phyloP scores from a whole-genome alignment of 1,140 invertebrate species.

The Drosophila pandora region DNA sequence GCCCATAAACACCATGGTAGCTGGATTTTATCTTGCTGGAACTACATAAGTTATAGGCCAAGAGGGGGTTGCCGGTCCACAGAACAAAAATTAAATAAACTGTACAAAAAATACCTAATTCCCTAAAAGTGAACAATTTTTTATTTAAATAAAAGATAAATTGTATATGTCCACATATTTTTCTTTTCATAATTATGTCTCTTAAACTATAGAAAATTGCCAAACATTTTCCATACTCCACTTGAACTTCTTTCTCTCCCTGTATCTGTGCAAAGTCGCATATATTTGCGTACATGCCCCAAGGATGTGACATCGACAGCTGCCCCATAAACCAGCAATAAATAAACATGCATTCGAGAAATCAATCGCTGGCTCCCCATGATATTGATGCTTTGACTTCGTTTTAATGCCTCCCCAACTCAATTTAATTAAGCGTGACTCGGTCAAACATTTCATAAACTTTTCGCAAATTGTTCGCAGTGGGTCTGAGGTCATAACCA shows the following conservation, averaged over 20 bases:
- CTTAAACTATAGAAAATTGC: too few relatives aligned
- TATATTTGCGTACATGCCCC: slow-evolving; percentile 18
- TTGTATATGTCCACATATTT: too few relatives aligned
- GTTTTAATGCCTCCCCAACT: slow-evolving; percentile 22
- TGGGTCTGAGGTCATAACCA: slow-evolving; percentile 7
- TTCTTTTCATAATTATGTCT: too few relatives aligned
- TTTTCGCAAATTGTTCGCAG: slow-evolving; percentile 12
- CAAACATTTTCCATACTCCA: not conserved
- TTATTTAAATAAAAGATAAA: too few relatives aligned
- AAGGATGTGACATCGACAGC: slow-evolving; percentile 24
- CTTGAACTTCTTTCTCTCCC: slow-evolving; percentile 4
- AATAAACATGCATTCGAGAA: slow-evolving; percentile 36
- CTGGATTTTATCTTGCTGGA: slow-evolving; percentile 59
- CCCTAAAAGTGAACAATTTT: too few relatives aligned
- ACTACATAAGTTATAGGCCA: slow-evolving; percentile 54
- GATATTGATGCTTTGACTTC: slow-evolving; percentile 5
- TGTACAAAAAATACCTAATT: not conserved
- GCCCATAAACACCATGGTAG: slow-evolving; percentile 65
- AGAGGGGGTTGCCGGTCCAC: slow-evolving; percentile 30
- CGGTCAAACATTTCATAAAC: not conserved
- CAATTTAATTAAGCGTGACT: slow-evolving; percentile 19
- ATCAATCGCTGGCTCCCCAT: slow-evolving; percentile 28
- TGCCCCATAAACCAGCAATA: slow-evolving; percentile 44
- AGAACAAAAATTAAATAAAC: slow-evolving; percentile 8
- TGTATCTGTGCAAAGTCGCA: slow-evolving; percentile 10